Evolutionary conservation across 2,113 vertebrate species (phyloP), one percentile per base, ranked within the genome.

Genomic region (Poeciliopsis prolifica): DNA sequence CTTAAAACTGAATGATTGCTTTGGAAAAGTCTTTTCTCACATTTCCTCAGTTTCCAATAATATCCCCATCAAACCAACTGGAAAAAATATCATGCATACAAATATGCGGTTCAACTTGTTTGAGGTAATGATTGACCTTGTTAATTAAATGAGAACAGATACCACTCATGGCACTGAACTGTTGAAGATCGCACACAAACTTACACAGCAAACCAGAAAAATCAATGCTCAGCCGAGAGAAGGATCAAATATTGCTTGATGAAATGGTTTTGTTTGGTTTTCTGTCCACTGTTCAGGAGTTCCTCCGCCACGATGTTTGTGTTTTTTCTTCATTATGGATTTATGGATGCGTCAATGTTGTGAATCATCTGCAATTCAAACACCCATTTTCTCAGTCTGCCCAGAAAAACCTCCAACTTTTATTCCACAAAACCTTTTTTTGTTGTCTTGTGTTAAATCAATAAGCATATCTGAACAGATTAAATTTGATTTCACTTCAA

Each of bases 291-390:
- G 82, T 67, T 81, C 88, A 63, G 67, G 65, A 82, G 85, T 84
- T 83, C 73, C 86, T 82, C 73, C 74, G 78, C 78, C 71, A 88
- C 84, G 88, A 87, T 89, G 86, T 87, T 91, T 87, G 65, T 82
- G 70, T 87, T 80, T 85, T 89, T 90, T 92, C 82, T 81, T 81
- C 84, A 58, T 76, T 75, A 83, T 82, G 68, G 81, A 92, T 92
- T 92, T 92, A 92, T 88, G 72, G 86, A 89, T 5, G 76, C 68
- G 73, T 77, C 70, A 1, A 68, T 61, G 1, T 60, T 78, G 74
- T 90, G 89, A 93, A 92, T 90, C 87, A 86, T 84, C 74, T 68
- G 8, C 40, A 84, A 87, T 87, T 89, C 80, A 81, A 89, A 80
- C 79, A 61, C 82, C 79, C 77, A 74, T 75, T 65, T 80, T 75